Conservation (phyloP, 2,888 invertebrate genomes). For the Heliconius charithonia region DNA sequence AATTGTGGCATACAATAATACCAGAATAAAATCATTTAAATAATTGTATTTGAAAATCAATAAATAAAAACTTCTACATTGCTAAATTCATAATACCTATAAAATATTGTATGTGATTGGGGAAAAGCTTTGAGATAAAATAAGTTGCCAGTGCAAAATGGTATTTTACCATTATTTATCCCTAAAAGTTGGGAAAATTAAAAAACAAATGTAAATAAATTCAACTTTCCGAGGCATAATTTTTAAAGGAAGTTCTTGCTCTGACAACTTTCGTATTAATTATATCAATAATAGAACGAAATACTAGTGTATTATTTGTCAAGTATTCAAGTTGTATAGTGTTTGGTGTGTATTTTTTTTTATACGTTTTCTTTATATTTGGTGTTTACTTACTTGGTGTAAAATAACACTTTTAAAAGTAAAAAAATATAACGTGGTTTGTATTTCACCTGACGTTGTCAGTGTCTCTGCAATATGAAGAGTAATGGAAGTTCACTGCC, state of each 20-base stretch:
- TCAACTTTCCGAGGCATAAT: neutral
- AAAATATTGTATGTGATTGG: neutral
- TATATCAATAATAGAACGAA: neutral
- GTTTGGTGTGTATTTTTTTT: neutral
- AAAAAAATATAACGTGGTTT: neutral
- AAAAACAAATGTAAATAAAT: no score
- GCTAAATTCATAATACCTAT: neutral
- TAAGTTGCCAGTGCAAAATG: neutral
- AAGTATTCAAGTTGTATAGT: conserved; percentile 15
- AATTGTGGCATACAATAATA: no score
- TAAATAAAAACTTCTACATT: neutral
- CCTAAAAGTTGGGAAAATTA: no score
- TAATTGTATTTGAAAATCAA: neutral
- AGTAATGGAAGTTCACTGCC: conserved; percentile 11
- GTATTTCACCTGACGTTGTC: neutral
- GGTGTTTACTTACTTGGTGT: neutral
- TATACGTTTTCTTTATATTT: no score
- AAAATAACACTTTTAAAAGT: no score
- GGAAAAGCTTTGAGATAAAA: conserved; percentile 8
- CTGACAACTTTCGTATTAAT: conserved; percentile 1
- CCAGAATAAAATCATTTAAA: no score
- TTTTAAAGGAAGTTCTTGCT: neutral
- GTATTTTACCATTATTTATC: no score
- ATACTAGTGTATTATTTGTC: conserved; percentile 10
- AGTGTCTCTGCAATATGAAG: neutral